Evolutionary conservation across 2,113 vertebrate species (phyloP).

Genomic region (Elaphurus davidianus): DNA sequence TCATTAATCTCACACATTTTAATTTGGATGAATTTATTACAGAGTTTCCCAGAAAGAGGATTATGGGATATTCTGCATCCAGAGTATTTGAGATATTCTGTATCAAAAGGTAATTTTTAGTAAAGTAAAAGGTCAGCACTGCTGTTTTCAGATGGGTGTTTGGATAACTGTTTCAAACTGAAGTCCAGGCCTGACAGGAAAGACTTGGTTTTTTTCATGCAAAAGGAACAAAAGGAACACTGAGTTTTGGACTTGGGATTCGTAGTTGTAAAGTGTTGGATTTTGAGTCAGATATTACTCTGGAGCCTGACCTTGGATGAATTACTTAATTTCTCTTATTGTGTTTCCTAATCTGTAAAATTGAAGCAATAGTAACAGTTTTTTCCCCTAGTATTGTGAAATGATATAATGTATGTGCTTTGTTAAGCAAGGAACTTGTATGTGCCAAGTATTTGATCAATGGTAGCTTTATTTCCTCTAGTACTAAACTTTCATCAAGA

Average conservation of each 20-base stretch:
- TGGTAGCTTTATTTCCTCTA: not conserved
- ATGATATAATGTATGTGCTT: not conserved
- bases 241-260: not conserved
- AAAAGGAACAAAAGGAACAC: not conserved
- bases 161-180: not conserved
- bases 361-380: not conserved
- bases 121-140: not conserved
- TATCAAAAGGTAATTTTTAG: not conserved
- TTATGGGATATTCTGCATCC: not conserved
- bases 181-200: not conserved
- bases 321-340: not conserved
- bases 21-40: not conserved
- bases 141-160: not conserved
- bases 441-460: not conserved
- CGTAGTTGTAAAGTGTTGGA: not conserved
- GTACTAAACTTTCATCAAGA: not conserved
- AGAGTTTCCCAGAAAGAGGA: not conserved
- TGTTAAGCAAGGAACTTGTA: not conserved
- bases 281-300: not conserved
- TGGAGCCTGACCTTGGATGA: not conserved
- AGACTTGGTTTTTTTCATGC: not conserved
- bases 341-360: constrained; percentile 8
- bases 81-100: not conserved
- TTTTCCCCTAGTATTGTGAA: not conserved
- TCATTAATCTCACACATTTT: not conserved